phyloP scores from a whole-genome alignment of 64 coral and sea anemone genomes.

The Dendronephthya gigantea region DNA sequence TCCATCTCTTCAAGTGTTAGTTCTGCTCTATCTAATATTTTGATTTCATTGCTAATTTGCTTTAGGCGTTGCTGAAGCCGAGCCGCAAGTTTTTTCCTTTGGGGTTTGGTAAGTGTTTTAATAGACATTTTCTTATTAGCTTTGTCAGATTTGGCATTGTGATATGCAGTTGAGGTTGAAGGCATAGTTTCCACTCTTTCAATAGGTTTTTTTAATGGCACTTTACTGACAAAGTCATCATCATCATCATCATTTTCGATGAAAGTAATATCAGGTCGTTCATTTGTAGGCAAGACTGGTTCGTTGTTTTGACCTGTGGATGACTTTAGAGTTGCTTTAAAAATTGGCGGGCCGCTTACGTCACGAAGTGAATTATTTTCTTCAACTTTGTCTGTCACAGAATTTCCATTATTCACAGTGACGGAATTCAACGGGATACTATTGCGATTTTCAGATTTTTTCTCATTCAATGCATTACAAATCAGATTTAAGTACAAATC shows the following conservation, averaged over 20 bases:
- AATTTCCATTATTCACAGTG: background rate
- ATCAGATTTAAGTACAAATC: background rate
- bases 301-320: background rate
- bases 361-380: background rate
- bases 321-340: background rate
- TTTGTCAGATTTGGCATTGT: background rate
- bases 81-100: constrained; percentile 5
- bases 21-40: constrained; percentile 68
- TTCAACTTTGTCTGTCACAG: background rate
- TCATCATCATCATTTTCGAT: too few relatives aligned
- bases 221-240: background rate
- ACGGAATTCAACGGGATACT: background rate
- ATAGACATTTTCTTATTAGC: background rate
- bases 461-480: background rate
- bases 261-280: background rate
- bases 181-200: background rate
- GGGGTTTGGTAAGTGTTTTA: background rate
- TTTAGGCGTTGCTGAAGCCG: constrained; percentile 42
- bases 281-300: background rate
- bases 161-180: background rate
- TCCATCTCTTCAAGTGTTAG: constrained; percentile 84
- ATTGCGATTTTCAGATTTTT: background rate
- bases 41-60: constrained; percentile 50
- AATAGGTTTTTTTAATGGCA: background rate
- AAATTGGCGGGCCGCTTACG: background rate